Evolutionary conservation across 2,888 invertebrate genomes (phyloP).

Genomic region (Melanostoma scalare): DNA sequence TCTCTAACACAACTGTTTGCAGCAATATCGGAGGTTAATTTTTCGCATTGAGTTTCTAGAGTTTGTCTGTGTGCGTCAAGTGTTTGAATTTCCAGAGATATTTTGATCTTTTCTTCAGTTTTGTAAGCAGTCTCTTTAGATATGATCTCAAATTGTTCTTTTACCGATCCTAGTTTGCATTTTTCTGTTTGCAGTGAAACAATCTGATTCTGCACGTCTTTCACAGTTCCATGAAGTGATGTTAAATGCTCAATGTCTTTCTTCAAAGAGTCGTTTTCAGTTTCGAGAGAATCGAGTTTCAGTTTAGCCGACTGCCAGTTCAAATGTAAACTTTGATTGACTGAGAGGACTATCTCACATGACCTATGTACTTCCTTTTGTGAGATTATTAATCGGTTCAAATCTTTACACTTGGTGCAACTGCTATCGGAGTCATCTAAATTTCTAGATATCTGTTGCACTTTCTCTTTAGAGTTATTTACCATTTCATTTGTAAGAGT

Average conservation of each 20-base stretch:
- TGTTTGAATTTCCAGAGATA: slow-evolving; percentile 53
- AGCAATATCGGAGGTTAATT: slow-evolving; percentile 75
- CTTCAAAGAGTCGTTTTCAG: slow-evolving; percentile 49
- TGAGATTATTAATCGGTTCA: slow-evolving; percentile 75
- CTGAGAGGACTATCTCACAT: slow-evolving; percentile 31
- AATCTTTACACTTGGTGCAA: slow-evolving; percentile 76
- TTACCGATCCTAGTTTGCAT: slow-evolving; percentile 52
- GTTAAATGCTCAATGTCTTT: slow-evolving; percentile 45
- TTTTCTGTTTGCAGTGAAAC: slow-evolving; percentile 45
- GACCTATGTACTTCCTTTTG: slow-evolving; percentile 70
- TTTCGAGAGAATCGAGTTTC: slow-evolving; percentile 63
- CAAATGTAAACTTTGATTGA: slow-evolving; percentile 26
- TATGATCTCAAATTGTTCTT: slow-evolving; percentile 55
- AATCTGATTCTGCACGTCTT: slow-evolving; percentile 45
- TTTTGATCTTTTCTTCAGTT: slow-evolving; percentile 55
- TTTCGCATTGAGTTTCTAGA: slow-evolving; percentile 74
- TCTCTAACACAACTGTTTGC: slow-evolving; percentile 55
- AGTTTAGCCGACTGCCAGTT: slow-evolving; percentile 47
- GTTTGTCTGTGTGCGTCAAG: slow-evolving; percentile 16
- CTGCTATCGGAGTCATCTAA: slow-evolving; percentile 59
- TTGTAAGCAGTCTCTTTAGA: slow-evolving; percentile 56
- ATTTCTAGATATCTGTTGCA: slow-evolving; percentile 75
- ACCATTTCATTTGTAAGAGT: slow-evolving; percentile 74
- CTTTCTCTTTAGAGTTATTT: slow-evolving; percentile 76
- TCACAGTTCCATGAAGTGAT: slow-evolving; percentile 31